Percentiles rank a stretch among this genome's conserved stretches.
These are phyloP conservation scores for Homalodisca vitripennis DNA, from an alignment of 1,140 invertebrate genomes.

Conservation along the genomic window DNA sequence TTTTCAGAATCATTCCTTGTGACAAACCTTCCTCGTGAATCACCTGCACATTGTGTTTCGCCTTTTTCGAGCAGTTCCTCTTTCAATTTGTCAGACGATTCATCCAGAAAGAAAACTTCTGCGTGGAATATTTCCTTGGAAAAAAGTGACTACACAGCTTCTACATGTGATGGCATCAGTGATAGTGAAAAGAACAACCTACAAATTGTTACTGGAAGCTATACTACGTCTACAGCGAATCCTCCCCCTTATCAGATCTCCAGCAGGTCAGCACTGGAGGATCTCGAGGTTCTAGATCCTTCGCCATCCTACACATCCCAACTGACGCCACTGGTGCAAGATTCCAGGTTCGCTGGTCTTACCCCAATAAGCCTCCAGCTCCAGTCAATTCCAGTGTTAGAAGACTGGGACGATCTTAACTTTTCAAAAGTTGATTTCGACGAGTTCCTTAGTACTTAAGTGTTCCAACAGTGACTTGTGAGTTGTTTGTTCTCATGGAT, in stretches of 20 bases:
- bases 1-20: conserved; percentile 27
- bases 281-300: neutral
- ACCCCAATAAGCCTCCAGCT: conserved; percentile 5
- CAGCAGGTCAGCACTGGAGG: neutral
- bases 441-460: conserved; percentile 4
- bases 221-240: neutral
- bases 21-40: neutral
- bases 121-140: neutral
- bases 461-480: too few species aligned
- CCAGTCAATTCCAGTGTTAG: neutral
- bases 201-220: neutral
- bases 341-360: neutral
- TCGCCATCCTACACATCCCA: neutral
- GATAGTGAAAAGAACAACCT: neutral
- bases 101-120: neutral
- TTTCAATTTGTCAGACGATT: neutral
- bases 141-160: neutral
- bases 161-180: neutral
- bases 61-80: conserved; percentile 7
- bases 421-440: conserved; percentile 12
- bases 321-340: neutral
- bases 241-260: neutral
- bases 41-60: neutral
- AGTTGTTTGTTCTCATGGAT: too few species aligned
- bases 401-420: conserved; percentile 16